A percentile compares a stretch with the other conserved stretches of the same genome.
Evolutionary conservation across 2,113 vertebrate species (phyloP).

Genomic region (Protobothrops flavoviridis): DNA sequence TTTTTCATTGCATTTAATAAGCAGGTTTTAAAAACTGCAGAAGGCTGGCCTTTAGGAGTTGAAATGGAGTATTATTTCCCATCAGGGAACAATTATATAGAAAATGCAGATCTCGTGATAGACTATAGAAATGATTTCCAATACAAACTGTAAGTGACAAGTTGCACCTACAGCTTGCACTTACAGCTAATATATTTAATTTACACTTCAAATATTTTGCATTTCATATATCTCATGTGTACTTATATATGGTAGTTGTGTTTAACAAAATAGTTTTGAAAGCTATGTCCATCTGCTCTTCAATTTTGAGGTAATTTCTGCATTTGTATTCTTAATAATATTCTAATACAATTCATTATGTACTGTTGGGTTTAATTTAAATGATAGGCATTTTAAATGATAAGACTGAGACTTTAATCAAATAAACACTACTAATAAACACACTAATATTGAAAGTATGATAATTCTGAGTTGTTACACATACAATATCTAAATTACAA

Average conservation of each 20-base stretch:
- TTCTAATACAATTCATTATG: neutral
- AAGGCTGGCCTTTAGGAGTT: neutral
- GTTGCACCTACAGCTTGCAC: conserved; percentile 27
- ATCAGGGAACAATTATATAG: neutral
- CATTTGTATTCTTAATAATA: neutral
- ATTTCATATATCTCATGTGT: conserved; percentile 54
- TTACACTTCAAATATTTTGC: conserved; percentile 11
- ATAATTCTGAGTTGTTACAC: no score
- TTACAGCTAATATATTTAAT: conserved; percentile 52
- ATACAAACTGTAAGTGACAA: neutral
- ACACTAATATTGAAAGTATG: no score
- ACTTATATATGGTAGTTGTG: conserved; percentile 38
- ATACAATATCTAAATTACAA: neutral
- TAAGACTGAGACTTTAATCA: no score
- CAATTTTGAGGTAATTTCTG: conserved; percentile 36
- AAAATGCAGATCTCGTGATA: no score
- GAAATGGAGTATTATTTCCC: no score
- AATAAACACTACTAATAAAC: neutral
- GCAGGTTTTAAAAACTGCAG: neutral
- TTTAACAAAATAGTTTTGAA: neutral
- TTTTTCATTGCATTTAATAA: neutral
- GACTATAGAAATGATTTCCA: no score
- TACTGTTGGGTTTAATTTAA: no score
- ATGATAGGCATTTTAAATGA: no score
- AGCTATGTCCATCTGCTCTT: conserved; percentile 23